Conservation (phyloP, 2,888 invertebrate genomes). For the Athrips mouffetella region DNA sequence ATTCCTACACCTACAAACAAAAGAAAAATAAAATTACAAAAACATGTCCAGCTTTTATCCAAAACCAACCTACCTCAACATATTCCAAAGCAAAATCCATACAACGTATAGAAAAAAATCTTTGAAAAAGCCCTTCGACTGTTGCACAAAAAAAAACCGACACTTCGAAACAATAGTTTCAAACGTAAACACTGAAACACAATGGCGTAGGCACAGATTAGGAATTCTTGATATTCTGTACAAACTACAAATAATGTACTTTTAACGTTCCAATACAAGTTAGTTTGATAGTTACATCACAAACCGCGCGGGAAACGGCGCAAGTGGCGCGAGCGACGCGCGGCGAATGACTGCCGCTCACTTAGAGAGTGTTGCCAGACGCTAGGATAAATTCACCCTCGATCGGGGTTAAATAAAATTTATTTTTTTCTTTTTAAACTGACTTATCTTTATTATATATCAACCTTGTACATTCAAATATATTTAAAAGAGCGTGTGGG, state of each 20-base stretch:
- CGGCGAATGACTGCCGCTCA: conserved; percentile 54
- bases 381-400: neutral
- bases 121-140: neutral
- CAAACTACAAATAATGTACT: no score
- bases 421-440: no score
- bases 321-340: conserved; percentile 29
- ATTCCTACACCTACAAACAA: neutral
- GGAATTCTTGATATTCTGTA: no score
- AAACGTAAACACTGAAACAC: conserved; percentile 54
- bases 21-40: neutral
- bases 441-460: no score
- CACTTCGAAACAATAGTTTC: conserved; percentile 12
- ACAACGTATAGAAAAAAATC: neutral
- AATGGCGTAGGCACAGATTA: conserved; percentile 28
- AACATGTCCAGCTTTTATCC: neutral
- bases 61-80: conserved; percentile 4
- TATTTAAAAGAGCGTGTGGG: no score
- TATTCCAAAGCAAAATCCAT: neutral
- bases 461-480: no score
- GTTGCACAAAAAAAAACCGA: conserved; percentile 6
- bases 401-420: no score
- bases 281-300: conserved; percentile 39
- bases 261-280: conserved; percentile 3
- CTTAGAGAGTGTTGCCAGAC: conserved; percentile 50
- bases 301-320: conserved; percentile 34